Percentiles rank a stretch among this genome's conserved stretches.
Conservation (phyloP, 2,888 invertebrate genomes). For the Atethmia centrago region DNA sequence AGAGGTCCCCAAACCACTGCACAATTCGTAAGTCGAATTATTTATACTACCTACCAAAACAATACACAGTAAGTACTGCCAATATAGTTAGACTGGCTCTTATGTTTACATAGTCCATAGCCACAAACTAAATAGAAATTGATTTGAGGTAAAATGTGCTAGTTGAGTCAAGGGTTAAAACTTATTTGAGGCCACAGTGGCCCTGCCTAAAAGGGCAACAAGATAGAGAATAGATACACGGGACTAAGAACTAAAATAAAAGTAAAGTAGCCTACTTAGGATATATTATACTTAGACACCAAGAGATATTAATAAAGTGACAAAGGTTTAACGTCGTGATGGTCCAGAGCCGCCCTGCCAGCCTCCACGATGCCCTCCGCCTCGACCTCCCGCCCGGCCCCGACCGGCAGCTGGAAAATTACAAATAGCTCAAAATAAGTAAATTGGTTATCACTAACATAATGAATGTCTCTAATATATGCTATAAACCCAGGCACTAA, state of each 20-base stretch:
- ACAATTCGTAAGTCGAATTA: neutral
- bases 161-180: neutral
- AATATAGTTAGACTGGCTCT: neutral
- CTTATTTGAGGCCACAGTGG: neutral
- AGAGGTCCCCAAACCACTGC: too few species aligned
- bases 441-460: neutral
- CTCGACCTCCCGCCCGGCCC: slow-evolving; percentile 91
- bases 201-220: neutral
- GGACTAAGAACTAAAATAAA: slow-evolving; percentile 50
- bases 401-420: slow-evolving; percentile 90
- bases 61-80: neutral
- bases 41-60: neutral
- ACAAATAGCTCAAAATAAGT: neutral
- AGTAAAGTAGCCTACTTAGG: slow-evolving; percentile 56
- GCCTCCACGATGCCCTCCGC: slow-evolving; percentile 90
- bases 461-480: too few species aligned
- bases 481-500: neutral
- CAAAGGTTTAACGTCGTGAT: slow-evolving; percentile 79
- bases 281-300: slow-evolving; percentile 51
- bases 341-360: slow-evolving; percentile 93
- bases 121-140: neutral
- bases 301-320: slow-evolving; percentile 17
- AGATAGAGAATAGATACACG: neutral
- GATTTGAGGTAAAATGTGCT: neutral
- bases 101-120: neutral